Percentiles rank a stretch among this genome's conserved stretches.
Conservation (phyloP, 2,797 vertebrate species). For the Synaphobranchus kaupii region DNA sequence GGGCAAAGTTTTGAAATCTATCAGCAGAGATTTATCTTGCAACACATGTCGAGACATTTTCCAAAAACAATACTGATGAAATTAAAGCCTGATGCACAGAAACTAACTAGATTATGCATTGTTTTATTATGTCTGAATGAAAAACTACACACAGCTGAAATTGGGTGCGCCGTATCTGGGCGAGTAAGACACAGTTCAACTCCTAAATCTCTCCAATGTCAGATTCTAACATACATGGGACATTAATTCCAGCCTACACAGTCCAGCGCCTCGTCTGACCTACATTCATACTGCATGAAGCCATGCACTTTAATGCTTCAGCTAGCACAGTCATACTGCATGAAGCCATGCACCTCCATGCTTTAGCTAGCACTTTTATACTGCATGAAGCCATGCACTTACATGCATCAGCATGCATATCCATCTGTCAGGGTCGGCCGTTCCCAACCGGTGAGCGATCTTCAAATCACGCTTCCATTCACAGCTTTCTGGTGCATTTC, state of each 20-base stretch:
- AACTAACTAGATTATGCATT: background rate
- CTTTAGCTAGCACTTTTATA: conserved; percentile 48
- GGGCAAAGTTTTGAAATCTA: background rate
- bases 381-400: conserved; percentile 44
- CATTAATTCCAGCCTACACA: background rate
- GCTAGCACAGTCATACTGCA: conserved; percentile 22
- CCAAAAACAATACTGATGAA: background rate
- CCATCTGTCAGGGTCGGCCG: conserved; percentile 51
- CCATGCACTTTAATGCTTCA: conserved; percentile 54
- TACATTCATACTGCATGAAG: conserved; percentile 10
- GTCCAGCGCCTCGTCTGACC: background rate
- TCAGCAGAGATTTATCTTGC: background rate
- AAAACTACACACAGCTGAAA: background rate
- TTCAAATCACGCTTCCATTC: background rate
- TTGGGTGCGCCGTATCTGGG: background rate
- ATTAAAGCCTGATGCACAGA: background rate
- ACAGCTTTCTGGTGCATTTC: background rate
- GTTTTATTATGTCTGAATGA: background rate
- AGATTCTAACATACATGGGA: background rate
- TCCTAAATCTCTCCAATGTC: background rate
- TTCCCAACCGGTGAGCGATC: conserved; percentile 43
- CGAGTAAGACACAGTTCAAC: background rate
- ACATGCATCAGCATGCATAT: conserved; percentile 50
- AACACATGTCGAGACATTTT: background rate
- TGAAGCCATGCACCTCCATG: conserved; percentile 50